Percentiles rank a stretch among this genome's conserved stretches.
These are phyloP conservation scores for Hemithea aestivaria DNA, from an alignment of 2,888 invertebrate genomes.

Conservation along the genomic window DNA sequence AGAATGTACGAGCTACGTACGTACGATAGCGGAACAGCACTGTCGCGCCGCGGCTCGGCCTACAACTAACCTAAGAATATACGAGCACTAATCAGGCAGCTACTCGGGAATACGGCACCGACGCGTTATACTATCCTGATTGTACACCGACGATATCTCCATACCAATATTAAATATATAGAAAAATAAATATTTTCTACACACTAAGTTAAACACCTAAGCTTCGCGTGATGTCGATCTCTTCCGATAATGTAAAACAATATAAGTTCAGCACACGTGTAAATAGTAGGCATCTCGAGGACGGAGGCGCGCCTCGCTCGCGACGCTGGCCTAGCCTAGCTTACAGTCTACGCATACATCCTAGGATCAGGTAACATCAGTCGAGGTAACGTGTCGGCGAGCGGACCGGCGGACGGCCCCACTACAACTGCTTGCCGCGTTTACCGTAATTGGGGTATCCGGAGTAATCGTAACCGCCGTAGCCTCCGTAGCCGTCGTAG, in stretches of 20 bases:
- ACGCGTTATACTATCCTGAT: constrained; percentile 41
- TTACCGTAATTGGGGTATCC: constrained; percentile 91
- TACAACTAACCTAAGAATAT: constrained; percentile 56
- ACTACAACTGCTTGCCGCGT: constrained; percentile 78
- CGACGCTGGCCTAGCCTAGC: constrained; percentile 55
- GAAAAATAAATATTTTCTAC: constrained; percentile 80
- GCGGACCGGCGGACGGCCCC: constrained; percentile 59
- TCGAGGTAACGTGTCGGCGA: constrained; percentile 78
- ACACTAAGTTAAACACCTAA: constrained; percentile 76
- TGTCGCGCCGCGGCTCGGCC: too few relatives aligned
- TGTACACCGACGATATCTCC: constrained; percentile 75
- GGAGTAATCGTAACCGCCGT: constrained; percentile 89
- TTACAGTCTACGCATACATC: constrained; percentile 70
- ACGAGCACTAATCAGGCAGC: constrained; percentile 58
- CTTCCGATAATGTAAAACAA: constrained; percentile 58
- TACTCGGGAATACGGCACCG: constrained; percentile 39
- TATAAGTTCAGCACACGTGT: constrained; percentile 58
- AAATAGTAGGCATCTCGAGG: constrained; percentile 72
- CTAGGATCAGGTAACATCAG: constrained; percentile 78
- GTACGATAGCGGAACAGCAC: constrained; percentile 52
- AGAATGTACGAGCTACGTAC: too few relatives aligned
- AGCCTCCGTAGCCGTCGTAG: constrained; percentile 87
- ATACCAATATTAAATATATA: constrained; percentile 67
- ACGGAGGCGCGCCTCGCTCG: constrained; percentile 69
- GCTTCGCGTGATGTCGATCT: constrained; percentile 74